Percentiles rank a stretch among this genome's conserved stretches.
phyloP scores from a whole-genome alignment of 2,888 invertebrate species.

The Lymantria dispar region DNA sequence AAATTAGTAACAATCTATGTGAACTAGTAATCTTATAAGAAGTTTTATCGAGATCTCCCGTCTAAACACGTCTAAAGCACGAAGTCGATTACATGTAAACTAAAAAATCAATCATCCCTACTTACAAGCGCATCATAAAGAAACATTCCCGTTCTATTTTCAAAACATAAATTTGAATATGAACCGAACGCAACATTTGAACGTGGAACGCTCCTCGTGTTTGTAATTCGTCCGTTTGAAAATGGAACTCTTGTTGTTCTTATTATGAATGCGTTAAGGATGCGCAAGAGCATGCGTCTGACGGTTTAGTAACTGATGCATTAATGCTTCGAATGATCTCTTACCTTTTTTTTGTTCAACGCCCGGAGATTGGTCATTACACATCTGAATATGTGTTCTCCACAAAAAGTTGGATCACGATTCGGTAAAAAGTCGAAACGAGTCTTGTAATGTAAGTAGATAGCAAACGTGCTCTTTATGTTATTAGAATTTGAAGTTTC shows the following conservation, averaged over 20 bases:
- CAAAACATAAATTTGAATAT: slow-evolving; percentile 73
- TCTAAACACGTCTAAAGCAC: slow-evolving; percentile 12
- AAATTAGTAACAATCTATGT: slow-evolving; percentile 20
- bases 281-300: slow-evolving; percentile 76
- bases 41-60: slow-evolving; percentile 12
- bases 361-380: slow-evolving; percentile 80
- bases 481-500: slow-evolving; percentile 74
- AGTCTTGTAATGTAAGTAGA: slow-evolving; percentile 69
- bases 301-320: slow-evolving; percentile 81
- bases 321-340: slow-evolving; percentile 74
- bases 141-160: slow-evolving; percentile 54
- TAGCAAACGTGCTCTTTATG: slow-evolving; percentile 77
- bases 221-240: slow-evolving; percentile 70
- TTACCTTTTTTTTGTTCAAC: slow-evolving; percentile 64
- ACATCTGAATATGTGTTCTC: slow-evolving; percentile 78
- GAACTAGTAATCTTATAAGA: slow-evolving; percentile 14
- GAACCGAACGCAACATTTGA: slow-evolving; percentile 58
- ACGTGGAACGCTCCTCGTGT: slow-evolving; percentile 66
- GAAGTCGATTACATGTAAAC: slow-evolving; percentile 24
- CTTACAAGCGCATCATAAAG: slow-evolving; percentile 38
- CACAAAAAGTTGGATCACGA: slow-evolving; percentile 76
- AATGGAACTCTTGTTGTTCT: slow-evolving; percentile 71
- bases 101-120: slow-evolving; percentile 38
- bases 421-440: slow-evolving; percentile 71
- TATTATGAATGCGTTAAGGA: slow-evolving; percentile 78